A percentile compares a stretch with the other conserved stretches of the same genome.
These are phyloP conservation scores for Chaunax sp. DNA, from an alignment of 2,797 vertebrate genomes.

Conservation along the genomic window DNA sequence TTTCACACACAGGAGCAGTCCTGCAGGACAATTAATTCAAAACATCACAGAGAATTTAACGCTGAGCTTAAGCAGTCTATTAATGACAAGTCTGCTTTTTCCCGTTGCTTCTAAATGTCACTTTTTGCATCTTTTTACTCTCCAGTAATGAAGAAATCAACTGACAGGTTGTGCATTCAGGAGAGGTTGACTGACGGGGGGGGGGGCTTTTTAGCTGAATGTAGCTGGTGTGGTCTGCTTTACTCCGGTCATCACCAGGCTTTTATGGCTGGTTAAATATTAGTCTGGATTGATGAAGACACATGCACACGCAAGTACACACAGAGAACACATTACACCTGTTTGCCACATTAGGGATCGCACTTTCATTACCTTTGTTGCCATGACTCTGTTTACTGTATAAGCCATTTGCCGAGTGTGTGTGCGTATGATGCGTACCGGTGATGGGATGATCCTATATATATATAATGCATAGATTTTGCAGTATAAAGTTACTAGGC, in stretches of 20 bases:
- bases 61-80: too few species aligned
- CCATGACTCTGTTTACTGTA: constrained; percentile 57
- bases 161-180: constrained; percentile 14
- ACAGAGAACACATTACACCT: constrained; percentile 44
- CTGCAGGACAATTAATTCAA: not conserved
- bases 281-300: constrained; percentile 46
- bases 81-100: constrained; percentile 18
- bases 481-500: too few species aligned
- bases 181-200: constrained; percentile 5
- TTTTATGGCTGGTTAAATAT: constrained; percentile 67
- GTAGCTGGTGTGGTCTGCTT: constrained; percentile 38
- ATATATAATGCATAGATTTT: not conserved
- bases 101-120: constrained; percentile 18
- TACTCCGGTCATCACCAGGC: constrained; percentile 32
- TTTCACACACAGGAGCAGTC: not conserved
- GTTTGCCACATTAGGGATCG: constrained; percentile 34
- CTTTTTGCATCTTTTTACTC: constrained; percentile 21
- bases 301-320: constrained; percentile 24
- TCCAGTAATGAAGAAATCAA: not conserved
- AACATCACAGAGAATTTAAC: constrained; percentile 6
- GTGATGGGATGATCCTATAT: constrained; percentile 3
- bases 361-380: constrained; percentile 54
- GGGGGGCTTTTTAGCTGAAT: constrained; percentile 8
- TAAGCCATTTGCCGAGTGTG: constrained; percentile 13
- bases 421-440: constrained; percentile 13